Base-by-base conservation (phyloP, 2,113 vertebrate genomes). In the Apistogramma diplotaenia region DNA sequence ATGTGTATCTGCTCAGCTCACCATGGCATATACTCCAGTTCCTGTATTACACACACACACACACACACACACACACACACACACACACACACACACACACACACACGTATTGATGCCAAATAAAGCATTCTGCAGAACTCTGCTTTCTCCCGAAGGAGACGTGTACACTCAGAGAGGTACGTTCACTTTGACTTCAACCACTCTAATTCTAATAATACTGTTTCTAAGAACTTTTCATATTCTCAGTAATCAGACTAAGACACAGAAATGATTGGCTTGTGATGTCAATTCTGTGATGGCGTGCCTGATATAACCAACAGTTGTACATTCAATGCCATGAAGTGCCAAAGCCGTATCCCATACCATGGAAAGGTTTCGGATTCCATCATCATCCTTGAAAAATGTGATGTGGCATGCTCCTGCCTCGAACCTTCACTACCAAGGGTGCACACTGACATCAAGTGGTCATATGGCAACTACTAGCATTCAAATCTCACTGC, bases 401-500 rank as follows among this genome's bases (percentile, higher is more conserved):
- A 31, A 70, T 74, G 29, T 29, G 85, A 81, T 72, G 85, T 56
- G 83, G 53, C 46, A 10, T 54, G 65, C 35, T 75, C 33, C 59
- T 25, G 87, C 58, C 55, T 9, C 46, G 19, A 84, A 84, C 56
- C 25, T 33, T 15, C 74, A 84, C 67, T 80, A 85, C 18, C 1
- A 4, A 87, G 58, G 85, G 76, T 74, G 81, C 84, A 92, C 91
- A 89, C 88, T 93, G 91, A 93, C 89, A 92, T 91, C 89, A 87
- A 88, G 92, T 89, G 89, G 90, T 88, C 86, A 87, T 62, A 90
- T 79, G 78, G 89, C 86, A 83, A 82, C 77, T 78, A 78, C 85
- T 78, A 78, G 35, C 77, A 33, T 49, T 10, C 33, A 25, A 15
- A 65, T 73, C n/a, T 67, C 12, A n/a, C 61, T 56, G 62, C n/a